Base-by-base conservation (phyloP, 2,888 invertebrate species). In the Nomada goodeniana region DNA sequence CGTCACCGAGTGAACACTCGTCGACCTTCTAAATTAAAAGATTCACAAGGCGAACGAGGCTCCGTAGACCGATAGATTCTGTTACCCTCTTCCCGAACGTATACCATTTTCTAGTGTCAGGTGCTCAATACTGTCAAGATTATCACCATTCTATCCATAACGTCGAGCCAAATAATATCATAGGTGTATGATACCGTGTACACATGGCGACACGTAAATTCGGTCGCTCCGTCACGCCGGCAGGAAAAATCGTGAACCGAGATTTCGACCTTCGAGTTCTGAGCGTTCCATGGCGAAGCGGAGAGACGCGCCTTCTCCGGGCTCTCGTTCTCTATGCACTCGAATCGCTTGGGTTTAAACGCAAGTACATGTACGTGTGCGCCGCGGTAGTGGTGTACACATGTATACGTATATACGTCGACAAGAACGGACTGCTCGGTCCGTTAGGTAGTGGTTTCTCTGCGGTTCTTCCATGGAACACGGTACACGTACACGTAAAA, bases 391-490 rank as follows among this genome's bases (percentile, higher is more conserved):
- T 83, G 76, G 80, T 74, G 7, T 7, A 36, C 36, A 36, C 36
- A 36, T 36, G 36, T 36, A 36, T 36, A 36, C 7, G 36, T 36
- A 36, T 36, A 36, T 36, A 65, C 86, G 75, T 82, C 77, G 84
- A 78, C 84, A 78, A 80, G 80, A 77, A 80, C 78, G 76, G 83
- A 77, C 76, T 76, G 70, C 47, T 75, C 76, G 89, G 68, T 68
- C 87, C 88, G 87, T 89, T 86, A 87, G 84, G 82, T 78, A 82
- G 89, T 86, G 83, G 89, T 87, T 78, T 83, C 77, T 50, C 77
- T 81, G 86, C 86, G 82, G 86, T 83, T 86, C 86, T 78, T 84
- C 84, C 79, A 77, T 57, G 77, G 83, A 80, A 76, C 82, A 78
- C 55, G 70, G 68, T 75, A 76, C 60, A 70, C 36, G 72, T 74